A percentile compares a stretch with the other conserved stretches of the same genome.
These are phyloP conservation scores for Xiphias gladius DNA, from an alignment of 2,113 vertebrate genomes.

Conservation along the genomic window DNA sequence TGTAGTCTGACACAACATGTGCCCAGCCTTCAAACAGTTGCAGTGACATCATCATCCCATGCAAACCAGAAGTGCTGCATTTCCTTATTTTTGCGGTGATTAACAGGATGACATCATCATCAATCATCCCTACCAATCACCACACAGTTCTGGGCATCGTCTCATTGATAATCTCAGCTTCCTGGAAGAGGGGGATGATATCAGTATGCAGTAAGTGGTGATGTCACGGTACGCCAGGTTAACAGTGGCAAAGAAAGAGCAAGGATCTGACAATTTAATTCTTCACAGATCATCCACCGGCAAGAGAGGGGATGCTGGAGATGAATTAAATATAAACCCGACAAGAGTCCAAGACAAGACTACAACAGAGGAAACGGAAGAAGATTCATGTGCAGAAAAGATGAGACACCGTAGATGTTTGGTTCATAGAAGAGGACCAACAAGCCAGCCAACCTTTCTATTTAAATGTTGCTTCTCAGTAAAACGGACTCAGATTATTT, in stretches of 20 bases:
- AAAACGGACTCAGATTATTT: too few species aligned
- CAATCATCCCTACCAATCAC: slow-evolving; percentile 38
- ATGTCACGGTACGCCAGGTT: slow-evolving; percentile 32
- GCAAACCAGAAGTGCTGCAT: slow-evolving; percentile 24
- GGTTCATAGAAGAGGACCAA: neutral
- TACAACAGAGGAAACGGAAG: neutral
- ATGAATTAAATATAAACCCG: neutral
- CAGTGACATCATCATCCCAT: slow-evolving; percentile 35
- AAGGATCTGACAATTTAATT: slow-evolving; percentile 1
- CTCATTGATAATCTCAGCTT: slow-evolving; percentile 35
- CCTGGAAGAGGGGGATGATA: slow-evolving; percentile 56
- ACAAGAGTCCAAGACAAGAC: neutral
- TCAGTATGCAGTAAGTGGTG: slow-evolving; percentile 38
- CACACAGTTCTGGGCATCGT: slow-evolving; percentile 30
- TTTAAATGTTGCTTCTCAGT: neutral
- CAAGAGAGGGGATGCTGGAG: neutral
- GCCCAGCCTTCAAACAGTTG: neutral
- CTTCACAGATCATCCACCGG: slow-evolving; percentile 32
- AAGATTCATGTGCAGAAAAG: neutral
- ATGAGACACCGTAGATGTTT: neutral
- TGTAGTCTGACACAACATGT: slow-evolving; percentile 21
- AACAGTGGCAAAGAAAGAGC: slow-evolving; percentile 4
- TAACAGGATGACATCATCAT: slow-evolving; percentile 51
- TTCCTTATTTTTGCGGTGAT: slow-evolving; percentile 2
- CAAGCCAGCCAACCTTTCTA: neutral